Evolutionary conservation across 2,797 vertebrate species (phyloP).

Genomic region (Danio aesculapii): DNA sequence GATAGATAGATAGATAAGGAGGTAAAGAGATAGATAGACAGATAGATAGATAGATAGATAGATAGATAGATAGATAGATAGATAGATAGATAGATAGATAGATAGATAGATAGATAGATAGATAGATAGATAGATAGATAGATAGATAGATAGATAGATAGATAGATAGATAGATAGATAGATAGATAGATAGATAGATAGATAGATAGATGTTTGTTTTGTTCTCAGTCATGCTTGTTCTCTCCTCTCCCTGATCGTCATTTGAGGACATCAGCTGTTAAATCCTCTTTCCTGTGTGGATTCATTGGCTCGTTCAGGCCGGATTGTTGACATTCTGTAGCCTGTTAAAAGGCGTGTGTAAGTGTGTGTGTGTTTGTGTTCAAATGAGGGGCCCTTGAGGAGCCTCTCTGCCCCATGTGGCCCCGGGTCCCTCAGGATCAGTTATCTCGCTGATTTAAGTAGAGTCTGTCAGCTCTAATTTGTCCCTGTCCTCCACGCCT

Average conservation of each 20-base stretch:
- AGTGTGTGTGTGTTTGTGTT: constrained; percentile 68
- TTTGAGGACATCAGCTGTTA: constrained; percentile 82
- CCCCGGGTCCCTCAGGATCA: constrained; percentile 82
- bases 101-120: too few species aligned
- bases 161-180: neutral
- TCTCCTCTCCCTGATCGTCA: neutral
- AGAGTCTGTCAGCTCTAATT: constrained; percentile 90
- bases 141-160: neutral
- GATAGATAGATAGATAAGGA: too few species aligned
- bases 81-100: too few species aligned
- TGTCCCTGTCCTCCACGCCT: constrained; percentile 82
- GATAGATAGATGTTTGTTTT: neutral
- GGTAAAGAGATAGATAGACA: too few species aligned
- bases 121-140: neutral
- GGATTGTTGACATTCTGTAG: constrained; percentile 85
- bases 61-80: too few species aligned
- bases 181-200: neutral
- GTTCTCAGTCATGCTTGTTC: neutral
- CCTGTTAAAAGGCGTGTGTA: constrained; percentile 85
- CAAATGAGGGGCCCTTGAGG: constrained; percentile 86
- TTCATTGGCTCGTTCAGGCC: constrained; percentile 86
- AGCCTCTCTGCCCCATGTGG: constrained; percentile 82
- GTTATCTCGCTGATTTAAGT: constrained; percentile 89
- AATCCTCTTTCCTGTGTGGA: constrained; percentile 82
- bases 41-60: too few species aligned